phyloP scores from a whole-genome alignment of 2,797 vertebrate species.

The Molossus alvarezi region DNA sequence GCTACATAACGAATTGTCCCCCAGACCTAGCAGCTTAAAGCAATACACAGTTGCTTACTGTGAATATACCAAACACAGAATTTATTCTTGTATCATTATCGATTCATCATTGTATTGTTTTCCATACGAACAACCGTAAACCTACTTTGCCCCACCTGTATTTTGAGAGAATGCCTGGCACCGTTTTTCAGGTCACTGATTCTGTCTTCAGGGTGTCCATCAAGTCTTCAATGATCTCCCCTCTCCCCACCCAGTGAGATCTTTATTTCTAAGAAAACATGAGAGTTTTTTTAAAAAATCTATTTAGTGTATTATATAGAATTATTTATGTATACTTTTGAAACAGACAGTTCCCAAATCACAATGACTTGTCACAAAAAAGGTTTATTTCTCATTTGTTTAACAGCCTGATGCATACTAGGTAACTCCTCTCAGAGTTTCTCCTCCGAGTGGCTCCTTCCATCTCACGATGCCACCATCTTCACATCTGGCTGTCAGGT shows the following conservation, averaged over 20 bases:
- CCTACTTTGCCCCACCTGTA: neutral
- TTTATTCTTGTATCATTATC: no score
- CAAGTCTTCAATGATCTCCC: neutral
- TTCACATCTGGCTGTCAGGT: neutral
- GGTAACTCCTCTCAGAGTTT: neutral
- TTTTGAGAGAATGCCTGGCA: slow-evolving; percentile 6
- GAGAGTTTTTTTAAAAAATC: neutral
- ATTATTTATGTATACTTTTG: neutral
- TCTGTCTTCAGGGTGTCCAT: neutral
- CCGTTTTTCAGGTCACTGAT: neutral
- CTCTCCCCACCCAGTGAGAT: neutral
- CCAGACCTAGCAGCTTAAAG: no score
- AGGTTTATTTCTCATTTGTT: neutral
- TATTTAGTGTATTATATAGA: neutral
- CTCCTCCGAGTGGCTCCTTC: neutral
- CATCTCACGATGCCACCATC: no score
- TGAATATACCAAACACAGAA: no score
- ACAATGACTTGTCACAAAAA: neutral
- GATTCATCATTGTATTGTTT: neutral
- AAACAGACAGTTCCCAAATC: neutral
- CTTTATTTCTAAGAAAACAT: slow-evolving; percentile 8
- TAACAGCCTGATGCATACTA: neutral
- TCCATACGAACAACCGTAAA: neutral
- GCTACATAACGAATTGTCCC: neutral
- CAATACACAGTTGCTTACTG: no score